A percentile compares a stretch with the other conserved stretches of the same genome.
Conservation (phyloP, 2,888 invertebrate species). For the Tridacna crocea region DNA sequence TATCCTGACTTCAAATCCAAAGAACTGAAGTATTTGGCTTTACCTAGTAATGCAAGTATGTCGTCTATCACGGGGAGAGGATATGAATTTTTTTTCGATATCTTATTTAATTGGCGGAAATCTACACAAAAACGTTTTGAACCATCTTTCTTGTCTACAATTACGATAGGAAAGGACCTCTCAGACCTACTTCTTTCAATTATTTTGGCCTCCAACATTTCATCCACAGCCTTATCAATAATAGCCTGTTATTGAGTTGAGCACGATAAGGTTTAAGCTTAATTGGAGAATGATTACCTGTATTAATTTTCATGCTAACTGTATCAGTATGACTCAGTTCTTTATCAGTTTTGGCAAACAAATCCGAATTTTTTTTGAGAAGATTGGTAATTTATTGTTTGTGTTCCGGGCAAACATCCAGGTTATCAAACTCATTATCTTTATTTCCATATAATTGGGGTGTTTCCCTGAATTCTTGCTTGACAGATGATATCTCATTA, state of each 20-base stretch:
- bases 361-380: background rate
- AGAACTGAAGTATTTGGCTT: constrained; percentile 40
- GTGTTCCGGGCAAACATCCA: too few species aligned
- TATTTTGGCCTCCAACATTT: constrained; percentile 34
- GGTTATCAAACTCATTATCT: too few species aligned
- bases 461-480: too few species aligned
- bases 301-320: constrained; percentile 20
- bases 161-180: constrained; percentile 1
- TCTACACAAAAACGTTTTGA: background rate
- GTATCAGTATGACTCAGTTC: background rate
- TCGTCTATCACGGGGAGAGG: constrained; percentile 25
- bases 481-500: background rate
- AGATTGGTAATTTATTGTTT: background rate
- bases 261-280: constrained; percentile 20
- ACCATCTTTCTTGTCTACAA: constrained; percentile 7
- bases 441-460: too few species aligned
- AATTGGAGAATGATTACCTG: constrained; percentile 24
- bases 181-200: background rate
- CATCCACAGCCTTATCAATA: constrained; percentile 19
- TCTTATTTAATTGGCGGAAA: constrained; percentile 11
- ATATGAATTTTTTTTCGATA: constrained; percentile 38
- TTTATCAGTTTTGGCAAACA: background rate
- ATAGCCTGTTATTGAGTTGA: too few species aligned
- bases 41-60: constrained; percentile 33
- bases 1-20: constrained; percentile 21